Evolutionary conservation across 2,113 vertebrate genomes (phyloP), one percentile per base, ranked within the genome.

Genomic region (Azemiops feae): DNA sequence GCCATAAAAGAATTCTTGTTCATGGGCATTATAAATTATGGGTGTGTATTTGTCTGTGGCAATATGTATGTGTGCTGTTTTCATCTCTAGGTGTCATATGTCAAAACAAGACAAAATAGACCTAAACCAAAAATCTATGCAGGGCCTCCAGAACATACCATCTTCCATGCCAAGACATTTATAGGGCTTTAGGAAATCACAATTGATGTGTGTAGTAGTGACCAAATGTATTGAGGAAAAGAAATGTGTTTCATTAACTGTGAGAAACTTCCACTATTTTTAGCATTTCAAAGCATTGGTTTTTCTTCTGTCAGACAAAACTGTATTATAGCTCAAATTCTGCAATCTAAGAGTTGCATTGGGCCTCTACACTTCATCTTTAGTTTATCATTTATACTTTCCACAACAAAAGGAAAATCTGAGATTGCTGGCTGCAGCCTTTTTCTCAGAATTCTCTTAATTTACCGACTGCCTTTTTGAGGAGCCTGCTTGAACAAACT

Each of bases 371-470:
- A 91, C 90, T 2, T 89, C 55, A 90, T 3, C 18, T 89, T 87
- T 93, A 87, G 23, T 85, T 91, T 89, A 52, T 94, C 90, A n/a
- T 5, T 87, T 94, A 50, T 93, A 39, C 95, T 95, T 94, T n/a
- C 50, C 90, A 81, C 34, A 96, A 88, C 95, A 94, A 95, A 92
- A 89, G 86, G 27, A 93, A 91, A 47, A 64, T 1, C 92, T 27
- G 39, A 93, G 60, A 92, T 74, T 74, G 88, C 23, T 34, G 39
- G 58, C 27, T 92, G 22, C 45, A 64, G 9, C 53, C 22, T 69
- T 30, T 53, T 69, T 34, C 55, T 64, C 5, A 54, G n/a, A 23
- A 0, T 90, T 64, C 57, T 30, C 43, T 64, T 34, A 14, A 52
- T 12, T 30, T 34, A 50, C 7, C n/a, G 39, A 30, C 12, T 47